phyloP scores from a whole-genome alignment of 2,888 invertebrate species.

The Congeria kusceri region DNA sequence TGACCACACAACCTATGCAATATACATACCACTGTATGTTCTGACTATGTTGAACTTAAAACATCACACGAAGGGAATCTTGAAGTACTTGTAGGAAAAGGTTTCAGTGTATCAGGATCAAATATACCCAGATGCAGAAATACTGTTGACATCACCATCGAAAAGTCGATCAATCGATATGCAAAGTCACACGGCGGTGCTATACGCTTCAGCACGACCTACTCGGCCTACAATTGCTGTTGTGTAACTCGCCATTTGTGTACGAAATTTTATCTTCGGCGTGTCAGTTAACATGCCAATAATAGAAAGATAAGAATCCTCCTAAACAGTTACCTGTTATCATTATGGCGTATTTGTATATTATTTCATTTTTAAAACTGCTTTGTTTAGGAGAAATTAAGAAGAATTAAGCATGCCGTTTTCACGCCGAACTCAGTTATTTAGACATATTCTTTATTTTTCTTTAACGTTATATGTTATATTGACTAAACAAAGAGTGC shows the following conservation, averaged over 20 bases:
- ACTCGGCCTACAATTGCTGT: constrained; percentile 49
- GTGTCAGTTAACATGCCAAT: no score
- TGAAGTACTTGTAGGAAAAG: constrained; percentile 33
- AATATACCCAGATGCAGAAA: constrained; percentile 39
- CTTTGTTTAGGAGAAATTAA: no score
- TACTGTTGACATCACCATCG: constrained; percentile 58
- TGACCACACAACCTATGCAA: constrained; percentile 46
- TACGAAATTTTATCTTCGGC: no score
- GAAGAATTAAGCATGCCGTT: no score
- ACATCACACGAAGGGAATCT: constrained; percentile 44
- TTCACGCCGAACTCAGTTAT: no score
- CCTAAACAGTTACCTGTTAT: no score
- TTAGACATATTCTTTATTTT: no score
- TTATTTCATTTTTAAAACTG: no score
- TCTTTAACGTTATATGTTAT: no score
- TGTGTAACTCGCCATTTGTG: constrained; percentile 37
- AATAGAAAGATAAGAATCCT: no score
- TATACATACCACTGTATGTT: constrained; percentile 46
- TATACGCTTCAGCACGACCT: constrained; percentile 50
- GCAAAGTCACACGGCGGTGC: constrained; percentile 53
- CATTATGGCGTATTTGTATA: no score
- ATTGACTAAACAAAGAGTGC: no score
- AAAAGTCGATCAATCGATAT: constrained; percentile 57
- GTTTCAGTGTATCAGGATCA: constrained; percentile 55
- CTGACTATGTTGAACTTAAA: constrained; percentile 38